These are phyloP conservation scores for Pyrgus malvae DNA, from an alignment of 2,888 invertebrate species.

Conservation along the genomic window DNA sequence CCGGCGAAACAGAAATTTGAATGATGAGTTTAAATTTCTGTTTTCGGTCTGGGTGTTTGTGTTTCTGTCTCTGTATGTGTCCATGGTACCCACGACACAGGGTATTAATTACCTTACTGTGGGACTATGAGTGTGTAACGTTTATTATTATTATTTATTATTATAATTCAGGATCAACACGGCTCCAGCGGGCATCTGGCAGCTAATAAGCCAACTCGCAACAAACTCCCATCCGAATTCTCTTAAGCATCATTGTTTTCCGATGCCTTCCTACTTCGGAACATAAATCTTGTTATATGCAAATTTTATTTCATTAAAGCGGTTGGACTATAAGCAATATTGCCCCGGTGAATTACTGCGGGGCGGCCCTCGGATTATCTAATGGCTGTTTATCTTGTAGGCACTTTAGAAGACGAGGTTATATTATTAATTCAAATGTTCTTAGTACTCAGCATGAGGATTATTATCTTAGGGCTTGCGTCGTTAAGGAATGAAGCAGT, in stretches of 20 bases:
- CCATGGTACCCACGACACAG: too few species aligned
- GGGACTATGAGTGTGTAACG: too few species aligned
- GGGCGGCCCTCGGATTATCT: constrained; percentile 75
- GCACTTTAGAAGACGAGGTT: constrained; percentile 58
- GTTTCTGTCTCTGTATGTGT: too few species aligned
- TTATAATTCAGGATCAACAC: background rate
- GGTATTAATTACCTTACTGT: too few species aligned
- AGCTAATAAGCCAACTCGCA: constrained; percentile 16
- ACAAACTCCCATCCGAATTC: constrained; percentile 41
- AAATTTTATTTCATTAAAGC: constrained; percentile 81
- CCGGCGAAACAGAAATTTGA: too few species aligned
- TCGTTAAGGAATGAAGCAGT: background rate
- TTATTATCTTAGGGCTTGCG: constrained; percentile 4
- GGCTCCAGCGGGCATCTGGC: background rate
- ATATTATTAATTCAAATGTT: constrained; percentile 57
- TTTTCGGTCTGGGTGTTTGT: too few species aligned
- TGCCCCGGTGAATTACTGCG: constrained; percentile 69
- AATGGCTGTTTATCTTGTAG: constrained; percentile 80
- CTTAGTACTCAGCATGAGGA: constrained; percentile 5
- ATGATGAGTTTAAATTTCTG: too few species aligned
- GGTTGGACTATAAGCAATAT: constrained; percentile 75
- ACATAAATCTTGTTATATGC: constrained; percentile 80
- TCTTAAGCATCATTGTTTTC: constrained; percentile 65
- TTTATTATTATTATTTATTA: background rate
- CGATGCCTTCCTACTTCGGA: constrained; percentile 53